Conservation (phyloP, 2,113 vertebrate species). For the Delphinus delphis region DNA sequence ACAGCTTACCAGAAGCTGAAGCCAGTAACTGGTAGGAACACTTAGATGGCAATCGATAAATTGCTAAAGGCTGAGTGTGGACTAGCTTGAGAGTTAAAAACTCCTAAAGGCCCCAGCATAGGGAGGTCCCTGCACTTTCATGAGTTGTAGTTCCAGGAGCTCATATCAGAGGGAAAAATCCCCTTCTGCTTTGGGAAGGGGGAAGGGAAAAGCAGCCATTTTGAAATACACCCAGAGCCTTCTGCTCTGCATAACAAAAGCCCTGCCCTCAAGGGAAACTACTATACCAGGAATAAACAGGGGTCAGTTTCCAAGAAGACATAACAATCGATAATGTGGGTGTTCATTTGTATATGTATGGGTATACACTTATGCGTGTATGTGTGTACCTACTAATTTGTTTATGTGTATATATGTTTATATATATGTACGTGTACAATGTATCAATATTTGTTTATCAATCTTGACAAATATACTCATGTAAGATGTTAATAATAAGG, state of each 20-base stretch:
- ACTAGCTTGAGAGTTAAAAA: not conserved
- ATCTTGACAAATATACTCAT: not conserved
- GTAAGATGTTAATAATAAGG: not conserved
- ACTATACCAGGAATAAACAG: not conserved
- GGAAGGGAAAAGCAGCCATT: not conserved
- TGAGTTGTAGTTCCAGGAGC: not conserved
- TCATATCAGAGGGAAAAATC: not conserved
- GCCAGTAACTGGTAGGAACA: not conserved
- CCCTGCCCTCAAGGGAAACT: not conserved
- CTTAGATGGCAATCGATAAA: not conserved
- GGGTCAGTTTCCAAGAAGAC: not conserved
- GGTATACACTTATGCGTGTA: not conserved
- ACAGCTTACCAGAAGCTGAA: not conserved
- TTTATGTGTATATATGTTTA: not conserved
- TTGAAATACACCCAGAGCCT: not conserved
- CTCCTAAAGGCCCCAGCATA: not conserved
- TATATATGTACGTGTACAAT: not conserved
- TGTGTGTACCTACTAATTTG: not conserved
- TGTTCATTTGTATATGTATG: not conserved
- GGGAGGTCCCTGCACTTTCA: not conserved
- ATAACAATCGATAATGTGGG: not conserved
- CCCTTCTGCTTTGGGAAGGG: not conserved
- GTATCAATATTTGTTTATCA: not conserved
- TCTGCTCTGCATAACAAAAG: not conserved
- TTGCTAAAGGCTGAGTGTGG: not conserved